Base-by-base conservation (phyloP, 2,888 invertebrate species). In the Sinodicranocentrus sp. region DNA sequence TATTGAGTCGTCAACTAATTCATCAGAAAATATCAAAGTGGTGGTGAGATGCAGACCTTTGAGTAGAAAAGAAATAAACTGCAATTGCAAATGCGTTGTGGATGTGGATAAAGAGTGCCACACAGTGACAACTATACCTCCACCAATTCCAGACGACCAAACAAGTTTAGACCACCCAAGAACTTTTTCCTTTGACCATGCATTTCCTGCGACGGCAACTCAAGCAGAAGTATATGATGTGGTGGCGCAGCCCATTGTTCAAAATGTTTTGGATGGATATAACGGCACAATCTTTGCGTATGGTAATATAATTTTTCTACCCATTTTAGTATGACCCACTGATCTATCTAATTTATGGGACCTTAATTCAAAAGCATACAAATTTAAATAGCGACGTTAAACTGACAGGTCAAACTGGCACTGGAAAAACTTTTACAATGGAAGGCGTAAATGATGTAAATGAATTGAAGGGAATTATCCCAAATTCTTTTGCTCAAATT, bases 381-480 rank as follows among this genome's bases (percentile, higher is more conserved):
- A 39, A 39, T 13, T 39, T 13, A 39, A 39, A 39, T n/a, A n/a
- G n/a, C n/a, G n/a, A 39, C 39, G 13, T 39, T 39, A 39, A 39
- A 39, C 5, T 48, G n/a, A 33, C n/a, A 48, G 93, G 93, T 0
- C 93, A 84, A 26, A 86, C 85, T 5, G 99, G 99, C 19, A 99
- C 99, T 0, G 99, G 99, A 8, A 99, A 99, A 92, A 99, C 99
- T 0, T 99, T 95, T 91, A 99, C 99, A 0, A 99, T 99, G 99
- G 96, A 98, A 0, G 99, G 99, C 6, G 94, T 95, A 83, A 93
- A 96, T 87, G 93, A 95, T 1, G 95, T 95, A 15, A 96, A 97
- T 0, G 98, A 98, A 89, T 92, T 96, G 8, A 93, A 96, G 83
- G 99, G 99, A 59, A 98, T 99, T 89, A 99, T 99, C 89, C 99